phyloP scores from a whole-genome alignment of 2,888 invertebrate species.

The Trichopoda pennipes region DNA sequence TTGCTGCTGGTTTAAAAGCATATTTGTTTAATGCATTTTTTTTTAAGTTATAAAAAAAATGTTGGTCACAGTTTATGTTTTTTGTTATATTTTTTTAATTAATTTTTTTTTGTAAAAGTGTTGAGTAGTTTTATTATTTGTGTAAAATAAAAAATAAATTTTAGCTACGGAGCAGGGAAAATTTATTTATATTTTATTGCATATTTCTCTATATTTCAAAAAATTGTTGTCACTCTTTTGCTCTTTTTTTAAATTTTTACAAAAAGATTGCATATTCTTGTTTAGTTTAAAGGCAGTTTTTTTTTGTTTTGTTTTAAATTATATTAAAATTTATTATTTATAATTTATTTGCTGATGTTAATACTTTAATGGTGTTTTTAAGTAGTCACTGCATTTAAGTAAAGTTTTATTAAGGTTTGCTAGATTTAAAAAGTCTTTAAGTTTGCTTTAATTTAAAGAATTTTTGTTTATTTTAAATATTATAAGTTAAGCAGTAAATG shows the following conservation, averaged over 20 bases:
- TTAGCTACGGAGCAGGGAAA: constrained; percentile 39
- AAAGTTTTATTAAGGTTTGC: no score
- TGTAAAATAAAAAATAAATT: constrained; percentile 17
- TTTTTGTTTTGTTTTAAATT: constrained; percentile 26
- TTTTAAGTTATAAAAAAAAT: constrained; percentile 42
- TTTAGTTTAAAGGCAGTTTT: constrained; percentile 60
- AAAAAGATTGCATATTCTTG: constrained; percentile 54
- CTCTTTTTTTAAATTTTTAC: constrained; percentile 12
- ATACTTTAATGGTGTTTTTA: constrained; percentile 5
- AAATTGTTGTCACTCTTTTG: constrained; percentile 36
- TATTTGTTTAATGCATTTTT: constrained; percentile 10
- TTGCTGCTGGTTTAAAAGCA: constrained; percentile 43
- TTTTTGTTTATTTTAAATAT: no score
- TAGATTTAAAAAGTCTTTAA: no score
- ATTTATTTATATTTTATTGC: constrained; percentile 27
- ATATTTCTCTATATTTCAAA: constrained; percentile 43
- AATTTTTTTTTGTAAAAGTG: constrained; percentile 27
- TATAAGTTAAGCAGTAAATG: no score
- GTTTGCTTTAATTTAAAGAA: no score
- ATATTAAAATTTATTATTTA: no score
- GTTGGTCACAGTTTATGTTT: constrained; percentile 58
- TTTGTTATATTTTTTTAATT: background rate
- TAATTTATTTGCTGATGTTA: constrained; percentile 6
- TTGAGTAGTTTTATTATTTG: constrained; percentile 24
- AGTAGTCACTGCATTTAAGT: background rate